Conservation (phyloP, 2,888 invertebrate genomes). For the Strigamia maritima region DNA sequence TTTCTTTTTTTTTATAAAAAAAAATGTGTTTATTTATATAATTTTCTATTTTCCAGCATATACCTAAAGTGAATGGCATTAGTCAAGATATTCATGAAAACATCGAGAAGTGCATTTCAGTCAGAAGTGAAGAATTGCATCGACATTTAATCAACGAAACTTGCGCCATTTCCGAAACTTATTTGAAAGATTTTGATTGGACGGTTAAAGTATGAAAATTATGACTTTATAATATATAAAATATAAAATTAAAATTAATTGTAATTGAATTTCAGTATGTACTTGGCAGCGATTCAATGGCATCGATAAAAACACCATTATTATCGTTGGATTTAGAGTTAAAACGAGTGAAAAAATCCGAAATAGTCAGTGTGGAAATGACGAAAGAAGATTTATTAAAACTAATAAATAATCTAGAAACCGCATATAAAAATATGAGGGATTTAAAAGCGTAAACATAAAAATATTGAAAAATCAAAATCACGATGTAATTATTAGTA, state of each 20-base stretch:
- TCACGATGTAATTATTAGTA: neutral
- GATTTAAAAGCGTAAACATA: neutral
- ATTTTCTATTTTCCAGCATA: neutral
- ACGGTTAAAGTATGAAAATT: conserved; percentile 47
- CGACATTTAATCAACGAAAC: conserved; percentile 46
- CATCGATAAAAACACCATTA: conserved; percentile 48
- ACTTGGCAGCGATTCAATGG: conserved; percentile 50
- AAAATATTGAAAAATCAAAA: neutral
- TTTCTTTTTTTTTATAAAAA: neutral
- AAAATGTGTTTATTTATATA: neutral
- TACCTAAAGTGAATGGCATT: conserved; percentile 42
- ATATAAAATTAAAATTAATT: neutral
- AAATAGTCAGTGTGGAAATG: conserved; percentile 48
- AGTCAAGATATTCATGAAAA: conserved; percentile 46
- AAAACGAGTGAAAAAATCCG: conserved; percentile 43
- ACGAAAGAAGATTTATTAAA: conserved; percentile 47
- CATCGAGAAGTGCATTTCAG: conserved; percentile 46
- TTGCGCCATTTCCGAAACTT: conserved; percentile 47
- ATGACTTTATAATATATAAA: neutral
- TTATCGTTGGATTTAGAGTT: conserved; percentile 47
- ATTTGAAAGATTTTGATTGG: conserved; percentile 51
- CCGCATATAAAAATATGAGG: conserved; percentile 46
- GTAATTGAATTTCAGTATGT: conserved; percentile 41
- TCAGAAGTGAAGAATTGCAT: conserved; percentile 46
- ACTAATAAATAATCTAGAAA: conserved; percentile 48